Base-by-base conservation (phyloP, 2,888 invertebrate genomes). In the Leptinotarsa tumamoca region DNA sequence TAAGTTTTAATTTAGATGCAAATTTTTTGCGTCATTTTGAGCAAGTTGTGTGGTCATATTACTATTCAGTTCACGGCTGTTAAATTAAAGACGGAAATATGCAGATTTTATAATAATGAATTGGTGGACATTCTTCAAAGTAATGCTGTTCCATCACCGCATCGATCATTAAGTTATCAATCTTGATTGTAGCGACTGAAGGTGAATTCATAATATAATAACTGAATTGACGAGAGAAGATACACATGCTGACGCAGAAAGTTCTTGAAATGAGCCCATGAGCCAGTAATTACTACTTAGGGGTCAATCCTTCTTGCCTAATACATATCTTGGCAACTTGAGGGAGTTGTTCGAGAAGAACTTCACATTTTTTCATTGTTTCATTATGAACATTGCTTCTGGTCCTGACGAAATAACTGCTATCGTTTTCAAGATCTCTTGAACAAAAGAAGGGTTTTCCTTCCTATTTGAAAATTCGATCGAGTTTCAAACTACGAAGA, bases 1-100 rank as follows among this genome's bases (percentile, higher is more conserved):
- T 73, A 75, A 78, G 71, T 78, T 79, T 79, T 75, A 77, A 79
- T 79, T 79, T 78, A 78, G 75, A 80, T 80, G 80, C 80, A 80
- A 80, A 80, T 80, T 76, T 78, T 79, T 80, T 75, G 74, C 78
- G 80, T 80, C 73, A 72, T 79, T 77, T 76, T 73, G 52, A 72
- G 66, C 78, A 68, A 67, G 75, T 72, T 79, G 80, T 80, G 78
- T 79, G 80, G 78, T 75, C 78, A 67, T 67, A 78, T 80, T 76
- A 75, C 78, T 80, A 80, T 78, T 77, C 80, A 51, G 67, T 68
- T 54, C 77, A 67, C 61, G 77, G 61, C 51, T 63, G 56, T 68
- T 63, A 74, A 80, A 75, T 80, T 80, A 78, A 78, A 70, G 70
- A 73, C 76, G 74, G 78, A 77, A 74, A 77, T 76, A 78, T 77